Percentiles rank a stretch among this genome's conserved stretches.
These are phyloP conservation scores for Lophochroa leadbeateri DNA, from an alignment of 2,113 vertebrate species.

Conservation along the genomic window DNA sequence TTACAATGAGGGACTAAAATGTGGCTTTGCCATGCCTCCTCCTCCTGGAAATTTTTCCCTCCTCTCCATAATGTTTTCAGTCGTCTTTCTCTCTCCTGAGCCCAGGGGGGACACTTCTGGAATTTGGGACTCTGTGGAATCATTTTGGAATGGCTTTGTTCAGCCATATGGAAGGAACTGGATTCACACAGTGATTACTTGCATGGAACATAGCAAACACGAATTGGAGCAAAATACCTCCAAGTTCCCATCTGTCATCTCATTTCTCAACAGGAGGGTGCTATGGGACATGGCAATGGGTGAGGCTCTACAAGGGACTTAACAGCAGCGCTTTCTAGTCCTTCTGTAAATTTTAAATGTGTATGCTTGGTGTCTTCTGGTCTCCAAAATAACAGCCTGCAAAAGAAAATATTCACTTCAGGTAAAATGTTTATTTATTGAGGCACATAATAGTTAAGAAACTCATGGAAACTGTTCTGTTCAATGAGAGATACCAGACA, in stretches of 20 bases:
- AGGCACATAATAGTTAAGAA: neutral
- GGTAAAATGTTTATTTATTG: neutral
- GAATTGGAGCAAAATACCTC: neutral
- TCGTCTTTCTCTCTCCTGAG: neutral
- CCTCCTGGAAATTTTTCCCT: neutral
- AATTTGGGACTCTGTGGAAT: neutral
- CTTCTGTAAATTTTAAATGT: neutral
- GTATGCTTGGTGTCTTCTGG: neutral
- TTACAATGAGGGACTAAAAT: neutral
- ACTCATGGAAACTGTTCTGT: no score
- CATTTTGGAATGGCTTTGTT: neutral
- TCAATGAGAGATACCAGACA: no score
- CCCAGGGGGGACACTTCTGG: neutral
- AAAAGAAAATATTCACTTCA: neutral
- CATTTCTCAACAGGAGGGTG: neutral
- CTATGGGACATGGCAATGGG: neutral
- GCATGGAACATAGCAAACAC: accelerated
- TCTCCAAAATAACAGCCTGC: neutral
- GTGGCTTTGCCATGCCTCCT: neutral
- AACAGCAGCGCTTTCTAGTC: neutral
- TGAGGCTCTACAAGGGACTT: neutral
- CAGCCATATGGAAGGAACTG: neutral
- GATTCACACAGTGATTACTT: neutral
- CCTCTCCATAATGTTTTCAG: neutral
- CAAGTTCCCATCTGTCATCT: neutral